phyloP scores from a whole-genome alignment of 2,113 vertebrate species.

The Anolis carolinensis region DNA sequence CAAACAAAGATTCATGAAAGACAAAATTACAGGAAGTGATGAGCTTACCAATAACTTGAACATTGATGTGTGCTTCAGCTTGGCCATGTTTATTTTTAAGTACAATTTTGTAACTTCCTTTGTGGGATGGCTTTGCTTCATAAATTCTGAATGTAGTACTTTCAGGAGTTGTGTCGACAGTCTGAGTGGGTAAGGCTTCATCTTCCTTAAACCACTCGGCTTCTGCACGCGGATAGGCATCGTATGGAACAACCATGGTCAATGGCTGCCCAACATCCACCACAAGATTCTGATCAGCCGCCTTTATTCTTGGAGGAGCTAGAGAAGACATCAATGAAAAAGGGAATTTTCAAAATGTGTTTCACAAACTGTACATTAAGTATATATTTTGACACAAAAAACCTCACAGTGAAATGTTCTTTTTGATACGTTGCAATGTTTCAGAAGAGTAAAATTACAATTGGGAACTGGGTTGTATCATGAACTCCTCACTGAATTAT shows the following conservation, averaged over 20 bases:
- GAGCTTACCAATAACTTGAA: conserved; percentile 92
- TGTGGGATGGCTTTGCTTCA: conserved; percentile 88
- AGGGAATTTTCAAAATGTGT: neutral
- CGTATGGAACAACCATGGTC: conserved; percentile 90
- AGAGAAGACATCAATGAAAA: conserved; percentile 26
- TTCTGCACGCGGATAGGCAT: conserved; percentile 94
- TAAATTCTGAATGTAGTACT: conserved; percentile 88
- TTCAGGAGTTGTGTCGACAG: conserved; percentile 89
- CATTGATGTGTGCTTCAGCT: conserved; percentile 90
- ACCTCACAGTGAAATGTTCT: neutral
- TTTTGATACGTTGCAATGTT: neutral
- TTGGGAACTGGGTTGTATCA: neutral
- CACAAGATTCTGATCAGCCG: conserved; percentile 91
- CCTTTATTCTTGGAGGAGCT: conserved; percentile 95
- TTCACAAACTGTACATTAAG: conserved; percentile 1
- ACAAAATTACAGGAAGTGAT: neutral
- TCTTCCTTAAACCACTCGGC: conserved; percentile 90
- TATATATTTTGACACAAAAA: neutral
- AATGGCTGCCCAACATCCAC: conserved; percentile 94
- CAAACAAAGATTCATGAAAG: neutral
- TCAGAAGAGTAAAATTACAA: conserved; percentile 8
- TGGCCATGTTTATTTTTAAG: conserved; percentile 95
- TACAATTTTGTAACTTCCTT: conserved; percentile 87
- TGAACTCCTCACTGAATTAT: neutral
- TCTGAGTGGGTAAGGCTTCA: conserved; percentile 83